A percentile compares a stretch with the other conserved stretches of the same genome.
Evolutionary conservation across 1,140 invertebrate genomes (phyloP).

Genomic region (Drosophila athabasca): DNA sequence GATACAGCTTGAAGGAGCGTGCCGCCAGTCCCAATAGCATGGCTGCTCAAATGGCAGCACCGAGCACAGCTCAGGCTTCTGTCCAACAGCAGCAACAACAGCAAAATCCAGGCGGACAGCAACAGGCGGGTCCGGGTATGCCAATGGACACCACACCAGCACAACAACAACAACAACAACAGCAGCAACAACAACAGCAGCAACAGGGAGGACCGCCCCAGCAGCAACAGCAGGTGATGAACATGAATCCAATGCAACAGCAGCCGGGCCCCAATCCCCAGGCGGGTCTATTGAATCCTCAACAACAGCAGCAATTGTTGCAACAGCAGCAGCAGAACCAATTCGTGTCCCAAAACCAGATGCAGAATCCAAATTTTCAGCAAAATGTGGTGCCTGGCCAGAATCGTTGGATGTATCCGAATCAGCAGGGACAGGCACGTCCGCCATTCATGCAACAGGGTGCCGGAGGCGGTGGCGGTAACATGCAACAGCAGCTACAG

Average conservation of each 20-base stretch:
- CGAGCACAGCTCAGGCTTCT: constrained; percentile 11
- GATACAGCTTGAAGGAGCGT: constrained; percentile 91
- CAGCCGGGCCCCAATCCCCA: constrained; percentile 44
- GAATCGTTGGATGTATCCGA: constrained; percentile 78
- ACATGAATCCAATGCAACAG: constrained; percentile 62
- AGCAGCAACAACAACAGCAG: constrained; percentile 56
- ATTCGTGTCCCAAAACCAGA: constrained; percentile 66
- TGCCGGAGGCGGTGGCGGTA: constrained; percentile 51
- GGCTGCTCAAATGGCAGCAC: constrained; percentile 80
- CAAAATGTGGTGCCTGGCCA: constrained; percentile 64
- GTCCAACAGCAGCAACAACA: constrained; percentile 50
- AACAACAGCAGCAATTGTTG: constrained; percentile 75
- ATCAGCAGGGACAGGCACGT: constrained; percentile 66
- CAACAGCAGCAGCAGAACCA: constrained; percentile 65
- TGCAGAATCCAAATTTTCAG: constrained; percentile 75
- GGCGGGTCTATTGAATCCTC: constrained; percentile 62
- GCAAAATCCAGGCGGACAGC: constrained; percentile 50
- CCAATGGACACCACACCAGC: constrained; percentile 53
- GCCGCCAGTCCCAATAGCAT: constrained; percentile 88
- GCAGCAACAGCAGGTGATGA: constrained; percentile 59
- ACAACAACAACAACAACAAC: constrained; percentile 44
- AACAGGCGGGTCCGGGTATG: constrained; percentile 43
- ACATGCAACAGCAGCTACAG: constrained; percentile 74
- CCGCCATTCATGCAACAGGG: constrained; percentile 70
- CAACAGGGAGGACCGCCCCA: constrained; percentile 28